Conservation (phyloP, 64 coral and sea anemone genomes). For the Montipora sp. region DNA sequence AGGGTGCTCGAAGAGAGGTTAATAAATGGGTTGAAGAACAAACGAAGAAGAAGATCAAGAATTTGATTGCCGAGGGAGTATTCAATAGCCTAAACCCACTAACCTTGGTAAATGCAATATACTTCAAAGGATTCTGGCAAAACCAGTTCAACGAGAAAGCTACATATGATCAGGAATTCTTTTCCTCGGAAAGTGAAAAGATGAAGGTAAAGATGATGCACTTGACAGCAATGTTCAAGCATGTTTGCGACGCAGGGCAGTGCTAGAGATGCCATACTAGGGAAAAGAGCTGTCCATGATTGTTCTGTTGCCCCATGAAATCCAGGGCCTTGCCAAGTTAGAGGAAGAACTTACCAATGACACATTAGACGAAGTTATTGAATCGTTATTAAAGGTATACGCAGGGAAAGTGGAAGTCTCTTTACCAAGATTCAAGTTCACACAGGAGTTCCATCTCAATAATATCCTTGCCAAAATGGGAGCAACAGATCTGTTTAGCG, state of each 20-base stretch:
- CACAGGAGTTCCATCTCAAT: constrained; percentile 79
- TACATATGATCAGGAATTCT: constrained; percentile 42
- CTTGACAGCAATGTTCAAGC: constrained; percentile 51
- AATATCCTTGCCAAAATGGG: constrained; percentile 69
- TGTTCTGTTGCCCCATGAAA: constrained; percentile 65
- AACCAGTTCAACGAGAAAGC: constrained; percentile 61
- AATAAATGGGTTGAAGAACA: constrained; percentile 81
- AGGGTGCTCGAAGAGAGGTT: constrained; percentile 67
- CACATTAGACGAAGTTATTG: constrained; percentile 6
- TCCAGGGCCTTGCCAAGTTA: constrained; percentile 63
- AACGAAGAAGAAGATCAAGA: constrained; percentile 81
- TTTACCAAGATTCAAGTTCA: constrained; percentile 84
- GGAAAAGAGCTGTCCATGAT: constrained; percentile 68
- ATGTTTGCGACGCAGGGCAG: constrained; percentile 29
- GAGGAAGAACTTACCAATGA: constrained; percentile 62
- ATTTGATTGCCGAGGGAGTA: constrained; percentile 63
- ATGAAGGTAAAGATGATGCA: constrained; percentile 70
- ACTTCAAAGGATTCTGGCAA: constrained; percentile 91
- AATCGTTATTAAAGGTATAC: background rate
- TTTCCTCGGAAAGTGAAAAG: constrained; percentile 19
- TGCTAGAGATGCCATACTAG: constrained; percentile 71
- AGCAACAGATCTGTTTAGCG: constrained; percentile 66
- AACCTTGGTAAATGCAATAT: constrained; percentile 85
- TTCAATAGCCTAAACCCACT: constrained; percentile 60
- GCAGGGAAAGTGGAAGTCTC: constrained; percentile 49